Percentiles rank a stretch among this genome's conserved stretches.
These are phyloP conservation scores for Spongilla lacustris DNA, from an alignment of 37 sponge, comb jelly and placozoan genomes.

Conservation along the genomic window DNA sequence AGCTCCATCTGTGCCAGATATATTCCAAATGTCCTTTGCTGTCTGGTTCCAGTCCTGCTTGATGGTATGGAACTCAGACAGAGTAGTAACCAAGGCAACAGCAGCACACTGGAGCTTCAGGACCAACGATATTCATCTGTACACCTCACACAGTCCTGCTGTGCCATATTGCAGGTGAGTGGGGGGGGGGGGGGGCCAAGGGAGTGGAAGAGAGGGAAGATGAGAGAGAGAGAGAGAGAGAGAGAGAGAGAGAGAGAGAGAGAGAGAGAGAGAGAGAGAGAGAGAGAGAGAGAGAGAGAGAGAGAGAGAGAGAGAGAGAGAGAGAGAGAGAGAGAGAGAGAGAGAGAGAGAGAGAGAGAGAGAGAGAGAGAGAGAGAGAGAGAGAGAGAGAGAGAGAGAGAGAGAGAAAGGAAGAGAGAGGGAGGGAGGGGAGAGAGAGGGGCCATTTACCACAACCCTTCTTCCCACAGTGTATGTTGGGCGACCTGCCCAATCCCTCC, in stretches of 20 bases:
- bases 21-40: slow-evolving; percentile 23
- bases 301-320: too few relatives aligned
- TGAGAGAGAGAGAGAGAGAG: too few relatives aligned
- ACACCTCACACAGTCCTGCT: slow-evolving; percentile 27
- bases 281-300: not conserved
- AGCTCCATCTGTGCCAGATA: slow-evolving; percentile 26
- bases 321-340: too few relatives aligned
- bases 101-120: slow-evolving; percentile 1
- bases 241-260: too few relatives aligned
- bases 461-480: not conserved
- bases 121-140: slow-evolving; percentile 16
- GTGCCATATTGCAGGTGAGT: slow-evolving; percentile 45
- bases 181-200: not conserved
- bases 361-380: too few relatives aligned
- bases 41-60: slow-evolving; percentile 20
- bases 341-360: not conserved
- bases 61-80: not conserved
- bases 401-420: too few relatives aligned
- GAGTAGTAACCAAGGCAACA: slow-evolving; percentile 2
- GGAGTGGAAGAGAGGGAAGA: too few relatives aligned
- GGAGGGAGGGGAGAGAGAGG: too few relatives aligned
- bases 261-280: too few relatives aligned
- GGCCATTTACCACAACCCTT: not conserved
- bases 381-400: too few relatives aligned
- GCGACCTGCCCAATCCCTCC: not conserved